Base-by-base conservation (phyloP, 2,888 invertebrate species). In the Hylaea fasciaria region DNA sequence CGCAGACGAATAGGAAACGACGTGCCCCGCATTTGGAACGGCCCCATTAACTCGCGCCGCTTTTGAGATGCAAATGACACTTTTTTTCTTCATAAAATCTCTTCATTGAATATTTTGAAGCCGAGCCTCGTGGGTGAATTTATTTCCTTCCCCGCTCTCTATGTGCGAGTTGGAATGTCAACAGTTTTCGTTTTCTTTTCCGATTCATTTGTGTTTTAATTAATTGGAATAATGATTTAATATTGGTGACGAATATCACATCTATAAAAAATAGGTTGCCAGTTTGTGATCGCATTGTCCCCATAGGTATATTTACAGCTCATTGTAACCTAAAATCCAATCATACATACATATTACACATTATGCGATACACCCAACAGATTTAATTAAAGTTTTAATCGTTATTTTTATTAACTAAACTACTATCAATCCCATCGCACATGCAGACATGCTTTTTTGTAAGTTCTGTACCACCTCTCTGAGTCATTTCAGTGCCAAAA, bases 1-100 rank as follows among this genome's bases (percentile, higher is more conserved):
- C 67, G 67, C 62, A 77, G 81, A 74, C 80, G 85, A 86, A 85
- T 85, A 78, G 80, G 80, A 80, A 83, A 73, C 81, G 81, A 85
- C 88, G 91, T 89, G 91, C 81, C 77, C 76, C 77, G 91, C 86
- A 90, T 91, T 82, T 75, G 72, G 80, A 90, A 81, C 80, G 80
- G 71, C 72, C 79, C 87, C 84, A 89, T 91, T 89, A 90, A 87
- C 86, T 87, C 83, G 74, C 87, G 76, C 81, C 76, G 87, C 90
- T 87, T 88, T 91, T 91, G 91, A 91, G 77, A 91, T 91, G 91
- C 85, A 91, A 91, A 91, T 91, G 74, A 81, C 77, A 79, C 78
- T 86, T 87, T 89, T 83, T 85, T 85, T 83, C 82, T 82, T 83
- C 77, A 83, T 83, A 85, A 87, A 89, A 88, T 83, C 85, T 87